Evolutionary conservation across 2,797 vertebrate genomes (phyloP).

Genomic region (Cheirogaleus major): DNA sequence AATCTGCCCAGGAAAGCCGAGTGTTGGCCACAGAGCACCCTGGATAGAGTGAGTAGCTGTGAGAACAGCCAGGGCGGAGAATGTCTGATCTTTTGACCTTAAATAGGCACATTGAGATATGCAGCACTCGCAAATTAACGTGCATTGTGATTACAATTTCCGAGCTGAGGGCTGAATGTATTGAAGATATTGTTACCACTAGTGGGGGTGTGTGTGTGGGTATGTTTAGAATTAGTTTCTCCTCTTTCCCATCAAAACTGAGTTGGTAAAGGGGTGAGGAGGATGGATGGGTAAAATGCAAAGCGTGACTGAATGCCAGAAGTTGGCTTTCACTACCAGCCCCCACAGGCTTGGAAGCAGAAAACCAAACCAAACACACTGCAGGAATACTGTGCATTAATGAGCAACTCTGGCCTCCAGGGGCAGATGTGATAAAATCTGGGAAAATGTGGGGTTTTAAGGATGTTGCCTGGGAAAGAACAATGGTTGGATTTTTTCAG

Average conservation of each 20-base stretch:
- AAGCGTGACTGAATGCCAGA: background rate
- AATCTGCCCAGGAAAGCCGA: background rate
- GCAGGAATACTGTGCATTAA: background rate
- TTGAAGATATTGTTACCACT: background rate
- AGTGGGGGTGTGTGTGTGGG: accelerated
- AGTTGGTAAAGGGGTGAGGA: background rate
- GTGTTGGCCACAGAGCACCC: accelerated
- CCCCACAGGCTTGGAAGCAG: background rate
- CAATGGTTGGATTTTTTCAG: slow-evolving; percentile 32
- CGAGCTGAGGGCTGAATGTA: background rate
- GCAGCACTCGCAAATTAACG: background rate
- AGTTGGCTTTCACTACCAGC: background rate
- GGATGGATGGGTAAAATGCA: background rate
- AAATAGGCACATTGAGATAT: background rate
- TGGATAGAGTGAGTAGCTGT: no score
- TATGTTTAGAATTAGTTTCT: background rate
- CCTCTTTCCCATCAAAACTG: background rate
- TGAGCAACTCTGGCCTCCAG: background rate
- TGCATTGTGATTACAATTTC: background rate
- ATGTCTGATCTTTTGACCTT: background rate
- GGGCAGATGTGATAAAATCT: background rate
- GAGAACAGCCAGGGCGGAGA: accelerated
- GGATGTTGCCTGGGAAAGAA: background rate
- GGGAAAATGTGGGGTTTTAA: background rate
- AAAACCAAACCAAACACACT: background rate